Evolutionary conservation across 2,113 vertebrate species (phyloP).

Genomic region (Hiodon tergisus): DNA sequence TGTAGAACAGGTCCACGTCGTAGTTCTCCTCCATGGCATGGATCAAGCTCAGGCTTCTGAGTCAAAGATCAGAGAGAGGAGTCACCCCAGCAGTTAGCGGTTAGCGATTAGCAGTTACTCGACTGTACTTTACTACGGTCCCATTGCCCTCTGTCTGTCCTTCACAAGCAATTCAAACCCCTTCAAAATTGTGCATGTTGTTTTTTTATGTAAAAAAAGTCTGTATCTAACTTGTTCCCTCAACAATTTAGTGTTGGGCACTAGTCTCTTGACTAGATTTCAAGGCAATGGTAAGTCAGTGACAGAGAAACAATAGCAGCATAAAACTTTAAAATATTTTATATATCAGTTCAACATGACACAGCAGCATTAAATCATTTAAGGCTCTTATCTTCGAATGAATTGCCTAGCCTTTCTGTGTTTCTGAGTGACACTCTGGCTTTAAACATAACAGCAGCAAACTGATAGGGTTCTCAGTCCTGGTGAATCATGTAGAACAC

Average conservation of each 20-base stretch:
- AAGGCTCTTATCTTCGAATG: conserved; percentile 9
- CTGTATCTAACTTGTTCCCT: too few species aligned
- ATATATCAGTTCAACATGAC: not conserved
- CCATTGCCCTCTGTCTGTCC: not conserved
- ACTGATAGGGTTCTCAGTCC: not conserved
- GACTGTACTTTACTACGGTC: too few species aligned
- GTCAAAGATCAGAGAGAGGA: not conserved
- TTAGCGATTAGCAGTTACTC: too few species aligned
- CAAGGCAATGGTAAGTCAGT: not conserved
- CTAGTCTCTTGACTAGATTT: too few species aligned
- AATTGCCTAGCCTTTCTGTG: conserved; percentile 8
- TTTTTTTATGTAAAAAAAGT: not conserved
- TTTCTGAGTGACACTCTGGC: not conserved
- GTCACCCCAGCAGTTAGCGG: not conserved
- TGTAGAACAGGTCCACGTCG: conserved; percentile 86
- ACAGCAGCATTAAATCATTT: conserved; percentile 30
- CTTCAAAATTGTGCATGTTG: not conserved
- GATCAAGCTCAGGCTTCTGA: conserved; percentile 73
- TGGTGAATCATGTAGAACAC: not conserved
- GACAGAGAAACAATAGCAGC: not conserved
- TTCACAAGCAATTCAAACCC: not conserved
- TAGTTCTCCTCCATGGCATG: conserved; percentile 83
- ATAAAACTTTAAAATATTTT: not conserved
- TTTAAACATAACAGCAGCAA: not conserved
- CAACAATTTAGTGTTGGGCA: too few species aligned